Conservation (phyloP, 2,113 vertebrate species). For the Tretioscincus oriximinensis region DNA sequence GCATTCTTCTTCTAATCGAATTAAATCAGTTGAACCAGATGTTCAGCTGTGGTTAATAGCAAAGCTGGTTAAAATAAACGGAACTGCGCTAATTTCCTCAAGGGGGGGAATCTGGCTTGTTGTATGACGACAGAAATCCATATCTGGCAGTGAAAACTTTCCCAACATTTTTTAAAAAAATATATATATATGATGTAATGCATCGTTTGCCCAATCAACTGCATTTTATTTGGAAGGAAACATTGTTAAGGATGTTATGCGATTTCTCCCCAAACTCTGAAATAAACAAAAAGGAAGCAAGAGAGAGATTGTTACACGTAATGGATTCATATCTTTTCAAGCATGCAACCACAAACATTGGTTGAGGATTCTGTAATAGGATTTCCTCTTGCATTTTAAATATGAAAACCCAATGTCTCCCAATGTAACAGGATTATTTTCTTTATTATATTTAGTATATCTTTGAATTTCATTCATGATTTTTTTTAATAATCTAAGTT, state of each 20-base stretch:
- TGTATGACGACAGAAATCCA: slow-evolving; percentile 25
- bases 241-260: slow-evolving; percentile 20
- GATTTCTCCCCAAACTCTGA: slow-evolving; percentile 17
- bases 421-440: not conserved
- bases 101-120: slow-evolving; percentile 27
- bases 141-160: slow-evolving; percentile 21
- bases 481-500: no score
- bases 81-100: slow-evolving; percentile 31
- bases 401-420: not conserved
- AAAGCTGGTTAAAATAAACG: slow-evolving; percentile 51
- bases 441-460: no score
- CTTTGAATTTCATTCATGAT: no score
- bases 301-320: slow-evolving; percentile 20
- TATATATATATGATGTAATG: slow-evolving; percentile 45
- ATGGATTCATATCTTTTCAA: slow-evolving; percentile 15
- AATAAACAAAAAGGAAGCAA: slow-evolving; percentile 30
- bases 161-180: slow-evolving; percentile 1
- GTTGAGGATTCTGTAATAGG: not conserved
- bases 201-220: slow-evolving; percentile 32
- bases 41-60: slow-evolving; percentile 34
- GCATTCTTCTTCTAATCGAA: slow-evolving; percentile 29
- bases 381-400: not conserved
- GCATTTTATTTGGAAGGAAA: slow-evolving; percentile 1
- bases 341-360: slow-evolving; percentile 15
- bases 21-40: slow-evolving; percentile 33